Evolutionary conservation across 2,888 invertebrate species (phyloP).

Genomic region (Volucella bombylans): DNA sequence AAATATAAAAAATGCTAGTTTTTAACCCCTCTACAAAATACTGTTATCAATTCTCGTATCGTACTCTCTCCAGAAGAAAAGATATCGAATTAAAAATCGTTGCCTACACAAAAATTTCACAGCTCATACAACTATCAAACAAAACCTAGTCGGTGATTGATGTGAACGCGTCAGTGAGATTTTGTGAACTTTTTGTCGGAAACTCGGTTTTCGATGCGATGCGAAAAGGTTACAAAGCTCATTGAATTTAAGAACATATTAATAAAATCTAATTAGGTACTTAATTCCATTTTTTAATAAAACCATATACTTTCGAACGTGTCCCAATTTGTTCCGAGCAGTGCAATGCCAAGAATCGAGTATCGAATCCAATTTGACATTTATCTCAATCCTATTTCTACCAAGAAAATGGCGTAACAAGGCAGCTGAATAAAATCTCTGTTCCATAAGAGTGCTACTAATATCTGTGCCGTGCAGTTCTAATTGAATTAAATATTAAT

Average conservation of each 20-base stretch:
- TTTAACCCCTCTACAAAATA: too few relatives aligned
- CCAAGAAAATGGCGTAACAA: constrained; percentile 68
- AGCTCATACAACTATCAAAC: too few relatives aligned
- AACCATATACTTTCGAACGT: neutral
- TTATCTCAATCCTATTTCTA: constrained; percentile 11
- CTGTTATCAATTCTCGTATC: too few relatives aligned
- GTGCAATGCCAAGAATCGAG: constrained; percentile 9
- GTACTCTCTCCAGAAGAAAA: too few relatives aligned
- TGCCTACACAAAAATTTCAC: too few relatives aligned
- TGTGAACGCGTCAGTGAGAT: too few relatives aligned
- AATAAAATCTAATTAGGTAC: too few relatives aligned
- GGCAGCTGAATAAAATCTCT: constrained; percentile 61
- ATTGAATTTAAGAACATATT: neutral
- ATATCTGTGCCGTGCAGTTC: constrained; percentile 21
- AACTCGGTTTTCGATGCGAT: neutral
- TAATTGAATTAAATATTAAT: constrained; percentile 62
- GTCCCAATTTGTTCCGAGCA: neutral
- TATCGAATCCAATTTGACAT: constrained; percentile 56
- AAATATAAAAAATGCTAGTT: too few relatives aligned
- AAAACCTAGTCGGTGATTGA: too few relatives aligned
- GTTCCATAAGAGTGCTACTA: constrained; percentile 26
- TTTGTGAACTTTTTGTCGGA: neutral
- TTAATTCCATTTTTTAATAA: too few relatives aligned
- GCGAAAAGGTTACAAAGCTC: neutral
- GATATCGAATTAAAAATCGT: too few relatives aligned